Evolutionary conservation across 1,140 invertebrate genomes (phyloP), one percentile per base, ranked within the genome.

Genomic region (Andricus grossulariae): DNA sequence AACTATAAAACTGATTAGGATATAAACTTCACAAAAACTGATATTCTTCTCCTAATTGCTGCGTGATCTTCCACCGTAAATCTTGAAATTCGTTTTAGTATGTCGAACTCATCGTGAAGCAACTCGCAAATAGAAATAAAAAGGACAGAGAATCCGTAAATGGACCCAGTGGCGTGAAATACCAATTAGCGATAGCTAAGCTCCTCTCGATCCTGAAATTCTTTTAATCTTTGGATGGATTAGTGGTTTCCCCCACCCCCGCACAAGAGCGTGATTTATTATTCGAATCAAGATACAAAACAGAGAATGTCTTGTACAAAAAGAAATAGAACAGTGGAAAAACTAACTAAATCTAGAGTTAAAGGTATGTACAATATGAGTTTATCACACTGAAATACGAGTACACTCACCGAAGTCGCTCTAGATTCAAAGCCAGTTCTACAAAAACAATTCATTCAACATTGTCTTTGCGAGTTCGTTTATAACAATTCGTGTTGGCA

Each of bases 331-430:
- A 71, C 51, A 60, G 75, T 45, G 25, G 12, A 32, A 52, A 73
- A 71, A 32, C n/a, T 21, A 50, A 3, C 39, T 71, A 25, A 74
- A 78, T 51, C 12, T 74, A 71, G 39, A 50, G 54, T 21, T 11
- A 19, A 50, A 72, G 21, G 49, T 73, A 39, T 16, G 13, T 49
- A 55, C 39, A 52, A 60, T 72, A 54, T 18, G 49, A 55, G 12
- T 21, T 57, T 16, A 76, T 51, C 71, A 52, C 60, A 39, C 39
- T 25, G 19, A 12, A 72, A 72, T 45, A 45, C 39, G 8, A 45
- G 70, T 52, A 70, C 74, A 79, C 76, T 80, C 73, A 77, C 72
- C 72, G 39, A 32, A 50, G n/a, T 72, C n/a, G 70, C 71, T 51
- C 45, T 72, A 75, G 32, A 74, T 21, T 12, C 71, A 72, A 57